phyloP scores from a whole-genome alignment of 2,113 vertebrate genomes.

The Cyanistes caeruleus region DNA sequence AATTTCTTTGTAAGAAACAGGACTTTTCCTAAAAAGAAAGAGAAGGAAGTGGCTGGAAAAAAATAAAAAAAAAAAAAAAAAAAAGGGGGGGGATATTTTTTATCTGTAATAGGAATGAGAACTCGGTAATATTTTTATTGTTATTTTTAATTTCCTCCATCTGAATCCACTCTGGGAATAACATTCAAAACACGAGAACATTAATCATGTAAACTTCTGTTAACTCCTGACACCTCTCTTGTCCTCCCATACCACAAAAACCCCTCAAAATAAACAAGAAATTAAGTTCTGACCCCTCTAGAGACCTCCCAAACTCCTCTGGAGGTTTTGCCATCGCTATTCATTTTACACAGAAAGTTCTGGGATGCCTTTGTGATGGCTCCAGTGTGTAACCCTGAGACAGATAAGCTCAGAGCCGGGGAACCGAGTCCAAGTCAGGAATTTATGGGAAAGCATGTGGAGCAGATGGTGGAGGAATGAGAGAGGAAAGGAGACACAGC shows the following conservation, averaged over 20 bases:
- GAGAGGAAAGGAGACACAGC: slow-evolving; percentile 63
- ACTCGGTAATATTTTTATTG: neutral
- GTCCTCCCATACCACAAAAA: slow-evolving; percentile 29
- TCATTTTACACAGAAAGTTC: neutral
- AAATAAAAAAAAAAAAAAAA: neutral
- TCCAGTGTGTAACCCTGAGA: slow-evolving; percentile 29
- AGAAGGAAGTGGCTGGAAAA: neutral
- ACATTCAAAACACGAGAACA: neutral
- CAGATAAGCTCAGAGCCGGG: slow-evolving; percentile 32
- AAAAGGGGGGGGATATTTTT: neutral
- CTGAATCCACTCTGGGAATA: neutral
- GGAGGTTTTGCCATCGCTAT: neutral
- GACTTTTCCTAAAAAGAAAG: neutral
- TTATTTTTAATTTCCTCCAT: neutral
- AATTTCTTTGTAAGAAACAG: neutral
- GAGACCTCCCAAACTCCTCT: slow-evolving; percentile 2
- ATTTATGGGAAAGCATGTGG: slow-evolving; percentile 61
- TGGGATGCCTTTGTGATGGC: slow-evolving; percentile 40
- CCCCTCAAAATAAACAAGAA: slow-evolving; percentile 40
- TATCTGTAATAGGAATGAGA: neutral
- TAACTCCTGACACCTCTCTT: slow-evolving; percentile 35
- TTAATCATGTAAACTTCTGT: slow-evolving; percentile 15
- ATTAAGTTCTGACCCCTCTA: neutral
- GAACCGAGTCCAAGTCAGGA: slow-evolving; percentile 6
- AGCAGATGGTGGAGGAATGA: slow-evolving; percentile 65